Evolutionary conservation across 1,140 invertebrate species (phyloP).

Genomic region (Radopholus similis): DNA sequence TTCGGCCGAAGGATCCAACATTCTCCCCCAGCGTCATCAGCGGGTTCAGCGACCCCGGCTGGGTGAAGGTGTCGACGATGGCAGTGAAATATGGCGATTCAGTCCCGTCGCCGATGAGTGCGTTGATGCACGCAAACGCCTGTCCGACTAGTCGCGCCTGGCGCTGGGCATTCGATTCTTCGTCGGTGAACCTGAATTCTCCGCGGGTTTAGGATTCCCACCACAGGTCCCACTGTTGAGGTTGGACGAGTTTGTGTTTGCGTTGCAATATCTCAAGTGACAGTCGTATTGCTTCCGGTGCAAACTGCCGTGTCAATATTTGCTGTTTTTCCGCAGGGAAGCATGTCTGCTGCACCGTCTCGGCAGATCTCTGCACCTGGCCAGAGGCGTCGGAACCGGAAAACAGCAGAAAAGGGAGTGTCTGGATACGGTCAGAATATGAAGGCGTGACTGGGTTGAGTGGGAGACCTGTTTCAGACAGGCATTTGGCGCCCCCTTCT

Average conservation of each 20-base stretch:
- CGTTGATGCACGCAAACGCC: not conserved
- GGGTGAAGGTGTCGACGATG: slow-evolving; percentile 1
- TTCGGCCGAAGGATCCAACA: not conserved
- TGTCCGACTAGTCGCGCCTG: slow-evolving; percentile 22
- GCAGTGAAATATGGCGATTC: not conserved
- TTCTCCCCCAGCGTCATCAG: slow-evolving; percentile 19
- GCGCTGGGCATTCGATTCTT: slow-evolving; percentile 27
- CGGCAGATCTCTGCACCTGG: slow-evolving; percentile 12
- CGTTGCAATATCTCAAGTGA: slow-evolving; percentile 8
- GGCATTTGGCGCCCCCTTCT: not conserved
- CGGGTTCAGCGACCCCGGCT: not conserved
- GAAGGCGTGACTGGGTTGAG: not conserved
- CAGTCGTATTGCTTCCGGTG: slow-evolving; percentile 4
- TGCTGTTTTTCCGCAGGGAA: slow-evolving; percentile 14
- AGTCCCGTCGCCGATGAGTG: not conserved
- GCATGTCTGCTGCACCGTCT: slow-evolving; percentile 10
- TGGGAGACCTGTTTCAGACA: not conserved
- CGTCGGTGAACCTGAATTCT: slow-evolving; percentile 29
- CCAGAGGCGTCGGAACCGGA: slow-evolving; percentile 14
- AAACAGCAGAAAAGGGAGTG: slow-evolving; percentile 24
- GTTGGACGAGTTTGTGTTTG: slow-evolving; percentile 26
- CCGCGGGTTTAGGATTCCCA: not conserved
- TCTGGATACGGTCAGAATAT: slow-evolving; percentile 1
- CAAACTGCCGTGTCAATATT: slow-evolving; percentile 15
- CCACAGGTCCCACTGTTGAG: slow-evolving; percentile 19